Base-by-base conservation (phyloP, 2,888 invertebrate genomes). In the Pachymerium ferrugineum region DNA sequence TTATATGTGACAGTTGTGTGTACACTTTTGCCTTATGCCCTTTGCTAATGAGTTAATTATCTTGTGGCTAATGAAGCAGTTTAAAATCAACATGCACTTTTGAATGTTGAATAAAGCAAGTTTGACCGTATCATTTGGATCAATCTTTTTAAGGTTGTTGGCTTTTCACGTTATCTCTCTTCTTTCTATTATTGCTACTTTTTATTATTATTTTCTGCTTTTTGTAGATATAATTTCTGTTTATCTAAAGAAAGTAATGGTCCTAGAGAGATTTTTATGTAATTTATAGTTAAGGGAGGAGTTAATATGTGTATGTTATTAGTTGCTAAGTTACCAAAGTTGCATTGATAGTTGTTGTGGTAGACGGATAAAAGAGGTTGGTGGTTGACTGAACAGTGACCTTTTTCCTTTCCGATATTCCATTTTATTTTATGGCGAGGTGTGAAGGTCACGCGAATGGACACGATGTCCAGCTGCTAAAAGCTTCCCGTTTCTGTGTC, bases 401-500 rank as follows among this genome's bases (percentile, higher is more conserved):
- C 38, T 3, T 38, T 12, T 4, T 14, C n/a, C 54, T 47, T 19
- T 2, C 14, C 54, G 54, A 54, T 54, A 54, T 54, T 54, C 22
- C 22, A 54, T 54, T 54, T 54, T 54, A 54, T 54, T 54, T 54
- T 54, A 54, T 54, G 54, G 54, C 54, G 22, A 54, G 54, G 54
- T 54, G 54, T 54, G 54, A 54, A 54, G 54, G 54, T 54, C 54
- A 54, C 54, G 54, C 54, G 54, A 54, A 54, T 54, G 54, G 54
- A 54, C 54, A 54, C 54, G 54, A 54, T 54, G 54, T 54, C 54
- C 54, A 54, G 54, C 54, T 22, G 54, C 54, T 54, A 54, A 54
- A 54, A 54, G 54, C 54, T 54, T 54, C 54, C 54, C 54, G 54
- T 8, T 54, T 22, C 25, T 25, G 25, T 54, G 25, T 25, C 25